These are phyloP conservation scores for Bombylius major DNA, from an alignment of 2,888 invertebrate species.

Conservation along the genomic window DNA sequence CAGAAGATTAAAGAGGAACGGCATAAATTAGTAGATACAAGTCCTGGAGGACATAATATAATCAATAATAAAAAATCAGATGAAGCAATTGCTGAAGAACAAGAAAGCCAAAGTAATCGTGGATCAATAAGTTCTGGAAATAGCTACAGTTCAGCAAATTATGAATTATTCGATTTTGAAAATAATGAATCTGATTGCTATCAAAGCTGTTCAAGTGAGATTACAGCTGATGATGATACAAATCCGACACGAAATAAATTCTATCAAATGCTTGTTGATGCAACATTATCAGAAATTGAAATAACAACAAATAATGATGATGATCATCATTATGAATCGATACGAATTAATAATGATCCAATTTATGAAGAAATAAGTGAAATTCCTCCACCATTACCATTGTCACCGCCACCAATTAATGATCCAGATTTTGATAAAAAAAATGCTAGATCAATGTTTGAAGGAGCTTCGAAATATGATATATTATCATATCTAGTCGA, in stretches of 20 bases:
- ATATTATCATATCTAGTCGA: constrained; percentile 81
- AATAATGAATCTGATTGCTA: constrained; percentile 54
- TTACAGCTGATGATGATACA: constrained; percentile 52
- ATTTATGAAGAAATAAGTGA: constrained; percentile 67
- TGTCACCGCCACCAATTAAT: constrained; percentile 61
- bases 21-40: constrained; percentile 15
- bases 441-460: constrained; percentile 55
- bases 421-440: constrained; percentile 61
- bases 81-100: constrained; percentile 23
- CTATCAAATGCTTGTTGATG: constrained; percentile 60
- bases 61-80: constrained; percentile 30
- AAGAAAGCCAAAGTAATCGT: constrained; percentile 41
- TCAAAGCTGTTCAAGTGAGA: constrained; percentile 53
- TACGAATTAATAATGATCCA: constrained; percentile 52
- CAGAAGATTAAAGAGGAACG: constrained; percentile 34
- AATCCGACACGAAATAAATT: constrained; percentile 54
- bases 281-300: constrained; percentile 55
- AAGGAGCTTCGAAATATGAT: constrained; percentile 78
- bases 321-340: constrained; percentile 64
- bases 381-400: constrained; percentile 65
- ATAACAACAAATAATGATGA: constrained; percentile 49
- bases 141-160: constrained; percentile 56
- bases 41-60: too few relatives aligned
- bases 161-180: constrained; percentile 61
- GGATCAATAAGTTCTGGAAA: constrained; percentile 40